These are phyloP conservation scores for Strix aluco DNA, from an alignment of 2,113 vertebrate species.

Conservation along the genomic window DNA sequence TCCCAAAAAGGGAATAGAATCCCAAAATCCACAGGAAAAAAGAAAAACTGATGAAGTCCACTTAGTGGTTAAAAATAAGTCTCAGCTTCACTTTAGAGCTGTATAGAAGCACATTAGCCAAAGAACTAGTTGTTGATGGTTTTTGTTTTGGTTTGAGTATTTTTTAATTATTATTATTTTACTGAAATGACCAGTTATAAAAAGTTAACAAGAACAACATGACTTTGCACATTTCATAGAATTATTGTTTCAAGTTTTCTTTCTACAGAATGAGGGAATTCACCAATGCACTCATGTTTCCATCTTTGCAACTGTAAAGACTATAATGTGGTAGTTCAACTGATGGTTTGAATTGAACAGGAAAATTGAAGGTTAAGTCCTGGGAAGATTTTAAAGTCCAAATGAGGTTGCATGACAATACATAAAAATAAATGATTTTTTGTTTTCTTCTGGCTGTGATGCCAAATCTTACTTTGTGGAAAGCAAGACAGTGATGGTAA, in stretches of 20 bases:
- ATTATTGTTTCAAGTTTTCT: neutral
- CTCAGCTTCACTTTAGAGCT: neutral
- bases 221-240: neutral
- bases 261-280: neutral
- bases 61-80: neutral
- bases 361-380: neutral
- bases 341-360: neutral
- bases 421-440: neutral
- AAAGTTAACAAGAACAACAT: neutral
- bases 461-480: neutral
- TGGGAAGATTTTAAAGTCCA: neutral
- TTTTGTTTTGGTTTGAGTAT: neutral
- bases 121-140: accelerated
- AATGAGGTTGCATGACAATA: neutral
- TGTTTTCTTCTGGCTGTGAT: neutral
- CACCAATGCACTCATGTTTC: neutral
- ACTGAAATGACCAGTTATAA: neutral
- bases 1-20: neutral
- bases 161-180: neutral
- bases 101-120: neutral
- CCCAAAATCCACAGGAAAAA: neutral
- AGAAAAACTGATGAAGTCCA: neutral
- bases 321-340: neutral
- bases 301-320: neutral
- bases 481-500: neutral